Conservation (phyloP, 2,888 invertebrate genomes). For the Agrotis ipsilon region DNA sequence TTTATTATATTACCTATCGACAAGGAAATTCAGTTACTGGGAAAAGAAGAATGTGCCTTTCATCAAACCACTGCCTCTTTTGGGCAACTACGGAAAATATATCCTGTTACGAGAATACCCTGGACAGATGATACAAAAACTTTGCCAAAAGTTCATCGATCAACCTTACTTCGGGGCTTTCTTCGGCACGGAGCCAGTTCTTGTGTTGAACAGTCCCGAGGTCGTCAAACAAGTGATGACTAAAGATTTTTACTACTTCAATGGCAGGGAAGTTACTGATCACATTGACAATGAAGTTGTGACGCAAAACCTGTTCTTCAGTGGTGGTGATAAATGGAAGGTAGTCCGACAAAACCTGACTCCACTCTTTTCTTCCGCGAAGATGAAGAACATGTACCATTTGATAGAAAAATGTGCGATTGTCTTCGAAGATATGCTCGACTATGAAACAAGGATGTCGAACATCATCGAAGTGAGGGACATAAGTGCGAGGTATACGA, state of each 20-base stretch:
- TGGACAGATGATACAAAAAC: constrained; percentile 58
- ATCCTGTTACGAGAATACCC: constrained; percentile 66
- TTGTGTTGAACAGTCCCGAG: constrained; percentile 74
- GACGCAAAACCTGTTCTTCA: constrained; percentile 73
- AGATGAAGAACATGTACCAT: constrained; percentile 80
- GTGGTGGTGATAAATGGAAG: constrained; percentile 77
- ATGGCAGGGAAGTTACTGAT: constrained; percentile 71
- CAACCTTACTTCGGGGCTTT: constrained; percentile 75
- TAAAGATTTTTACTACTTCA: constrained; percentile 77
- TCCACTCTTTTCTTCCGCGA: constrained; percentile 75
- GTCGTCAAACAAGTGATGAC: constrained; percentile 71
- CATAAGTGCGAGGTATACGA: neutral
- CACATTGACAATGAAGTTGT: constrained; percentile 67
- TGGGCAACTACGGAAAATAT: constrained; percentile 74
- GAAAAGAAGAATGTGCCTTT: neutral
- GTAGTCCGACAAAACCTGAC: constrained; percentile 76
- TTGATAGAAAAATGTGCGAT: constrained; percentile 70
- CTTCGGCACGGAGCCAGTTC: constrained; percentile 75
- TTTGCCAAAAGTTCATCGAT: constrained; percentile 70
- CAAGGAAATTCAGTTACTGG: neutral
- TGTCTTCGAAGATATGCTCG: constrained; percentile 67
- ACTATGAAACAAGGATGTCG: constrained; percentile 47
- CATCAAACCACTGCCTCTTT: constrained; percentile 47
- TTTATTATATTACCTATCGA: neutral
- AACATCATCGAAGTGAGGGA: neutral